Base-by-base conservation (phyloP, 2,888 invertebrate genomes). In the Cheilosia impressa region DNA sequence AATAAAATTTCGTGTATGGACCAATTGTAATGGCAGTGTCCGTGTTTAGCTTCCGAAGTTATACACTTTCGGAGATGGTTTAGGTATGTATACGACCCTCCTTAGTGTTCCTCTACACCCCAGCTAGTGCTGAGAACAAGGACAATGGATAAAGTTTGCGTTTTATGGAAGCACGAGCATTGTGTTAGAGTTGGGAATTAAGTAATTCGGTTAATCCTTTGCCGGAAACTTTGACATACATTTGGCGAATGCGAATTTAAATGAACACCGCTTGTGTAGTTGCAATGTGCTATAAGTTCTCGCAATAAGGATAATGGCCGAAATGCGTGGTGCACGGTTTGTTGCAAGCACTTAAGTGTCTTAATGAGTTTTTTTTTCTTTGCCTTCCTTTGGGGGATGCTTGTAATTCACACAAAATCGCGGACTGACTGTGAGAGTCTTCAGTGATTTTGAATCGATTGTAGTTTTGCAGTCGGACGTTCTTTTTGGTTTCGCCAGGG, bases 181-280 rank as follows among this genome's bases (percentile, higher is more conserved):
- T 63, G 65, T 57, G 63, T 78, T 78, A 55, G 71, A 63, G 71
- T 52, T 72, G 72, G 72, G 72, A 68, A 68, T 80, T 80, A 73
- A 75, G 80, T 80, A 78, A 82, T 78, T 82, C 68, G 76, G 66
- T 81, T 87, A 81, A 87, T 77, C 80, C 77, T 65, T 81, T 82
- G 62, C 72, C 50, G 71, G 60, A 80, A 85, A 85, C 52, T 85
- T 80, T 85, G 80, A 71, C 85, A 85, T 63, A 81, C 75, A 76
- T 85, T 77, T 62, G 62, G 27, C 76, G 72, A 85, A 77, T 85
- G 66, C 72, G 72, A 85, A 81, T 85, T 80, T 72, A 81, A 80
- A 77, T 85, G 76, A 52, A 72, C 52, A 38, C 24, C 17, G 66
- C 53, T 75, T 71, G 78, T 71, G 69, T 73, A 71, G 58, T 45